phyloP scores from a whole-genome alignment of 2,797 vertebrate genomes.

The Amniataba percoides region DNA sequence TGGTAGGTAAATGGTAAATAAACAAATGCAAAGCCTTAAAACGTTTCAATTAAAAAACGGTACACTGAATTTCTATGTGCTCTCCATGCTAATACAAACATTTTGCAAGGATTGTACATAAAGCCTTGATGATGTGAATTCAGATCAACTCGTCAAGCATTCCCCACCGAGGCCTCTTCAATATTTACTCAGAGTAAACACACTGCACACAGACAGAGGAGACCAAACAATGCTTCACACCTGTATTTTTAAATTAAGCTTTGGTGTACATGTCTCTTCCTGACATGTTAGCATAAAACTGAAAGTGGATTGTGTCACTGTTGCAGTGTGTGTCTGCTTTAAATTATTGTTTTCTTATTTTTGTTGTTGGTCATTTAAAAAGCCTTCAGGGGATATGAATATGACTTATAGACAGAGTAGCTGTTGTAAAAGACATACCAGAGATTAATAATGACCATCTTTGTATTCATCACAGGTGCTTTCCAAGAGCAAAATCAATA shows the following conservation, averaged over 20 bases:
- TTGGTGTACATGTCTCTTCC: neutral
- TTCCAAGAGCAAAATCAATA: slow-evolving; percentile 35
- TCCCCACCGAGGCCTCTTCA: neutral
- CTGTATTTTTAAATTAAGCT: slow-evolving; percentile 15
- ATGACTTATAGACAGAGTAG: slow-evolving; percentile 14
- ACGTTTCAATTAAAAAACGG: neutral
- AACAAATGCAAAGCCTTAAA: too few relatives aligned
- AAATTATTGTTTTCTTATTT: slow-evolving; percentile 44
- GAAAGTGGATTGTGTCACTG: neutral
- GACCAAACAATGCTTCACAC: slow-evolving; percentile 13
- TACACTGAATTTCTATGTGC: neutral
- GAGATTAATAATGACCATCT: slow-evolving; percentile 10
- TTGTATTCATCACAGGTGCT: slow-evolving; percentile 40
- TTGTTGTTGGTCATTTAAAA: neutral
- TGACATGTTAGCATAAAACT: slow-evolving; percentile 10
- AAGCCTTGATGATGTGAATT: neutral
- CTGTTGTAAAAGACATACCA: slow-evolving; percentile 17
- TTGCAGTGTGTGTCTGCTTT: slow-evolving; percentile 28
- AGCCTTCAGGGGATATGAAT: slow-evolving; percentile 27
- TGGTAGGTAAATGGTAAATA: too few relatives aligned
- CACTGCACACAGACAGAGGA: neutral
- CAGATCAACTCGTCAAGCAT: neutral
- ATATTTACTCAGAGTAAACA: slow-evolving; percentile 18
- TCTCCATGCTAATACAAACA: neutral
- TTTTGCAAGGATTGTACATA: neutral